These are phyloP conservation scores for Anoplopoma fimbria DNA, from an alignment of 2,113 vertebrate genomes.

Conservation along the genomic window DNA sequence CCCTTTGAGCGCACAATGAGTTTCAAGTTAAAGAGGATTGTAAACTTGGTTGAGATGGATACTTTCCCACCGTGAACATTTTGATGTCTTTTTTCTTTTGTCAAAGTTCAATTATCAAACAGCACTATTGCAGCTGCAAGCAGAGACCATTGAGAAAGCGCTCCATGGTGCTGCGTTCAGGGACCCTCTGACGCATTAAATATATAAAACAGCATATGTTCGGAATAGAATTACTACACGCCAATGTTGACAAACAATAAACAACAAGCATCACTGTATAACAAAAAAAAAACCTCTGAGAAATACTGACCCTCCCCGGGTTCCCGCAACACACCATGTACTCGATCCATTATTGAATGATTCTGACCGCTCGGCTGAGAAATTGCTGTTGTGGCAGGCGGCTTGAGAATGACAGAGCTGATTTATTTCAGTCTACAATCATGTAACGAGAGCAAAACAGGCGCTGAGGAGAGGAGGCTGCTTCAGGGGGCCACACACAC, in stretches of 20 bases:
- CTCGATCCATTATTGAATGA: constrained; percentile 67
- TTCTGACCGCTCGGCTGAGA: constrained; percentile 71
- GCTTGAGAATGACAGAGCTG: constrained; percentile 68
- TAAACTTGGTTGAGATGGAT: not conserved
- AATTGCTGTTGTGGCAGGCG: constrained; percentile 64
- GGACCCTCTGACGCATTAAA: constrained; percentile 24
- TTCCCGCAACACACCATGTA: constrained; percentile 53
- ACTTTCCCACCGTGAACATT: constrained; percentile 8
- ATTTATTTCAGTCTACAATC: constrained; percentile 74
- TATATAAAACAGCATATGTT: not conserved
- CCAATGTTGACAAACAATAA: not conserved
- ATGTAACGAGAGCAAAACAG: constrained; percentile 49
- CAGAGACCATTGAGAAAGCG: constrained; percentile 18
- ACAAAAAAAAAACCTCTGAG: constrained; percentile 11
- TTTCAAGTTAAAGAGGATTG: not conserved
- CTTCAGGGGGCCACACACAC: constrained; percentile 5
- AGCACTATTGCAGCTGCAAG: constrained; percentile 9
- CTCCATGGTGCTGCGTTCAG: constrained; percentile 9
- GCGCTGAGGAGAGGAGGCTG: constrained; percentile 53
- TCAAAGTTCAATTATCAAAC: constrained; percentile 17
- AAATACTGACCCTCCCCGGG: constrained; percentile 30
- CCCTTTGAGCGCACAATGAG: not conserved
- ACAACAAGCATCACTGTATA: constrained; percentile 5
- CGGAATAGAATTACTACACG: not conserved
- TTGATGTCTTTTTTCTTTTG: not conserved